Evolutionary conservation across 2,797 vertebrate species (phyloP), one percentile per base, ranked within the genome.

Genomic region (Uromys caudimaculatus): DNA sequence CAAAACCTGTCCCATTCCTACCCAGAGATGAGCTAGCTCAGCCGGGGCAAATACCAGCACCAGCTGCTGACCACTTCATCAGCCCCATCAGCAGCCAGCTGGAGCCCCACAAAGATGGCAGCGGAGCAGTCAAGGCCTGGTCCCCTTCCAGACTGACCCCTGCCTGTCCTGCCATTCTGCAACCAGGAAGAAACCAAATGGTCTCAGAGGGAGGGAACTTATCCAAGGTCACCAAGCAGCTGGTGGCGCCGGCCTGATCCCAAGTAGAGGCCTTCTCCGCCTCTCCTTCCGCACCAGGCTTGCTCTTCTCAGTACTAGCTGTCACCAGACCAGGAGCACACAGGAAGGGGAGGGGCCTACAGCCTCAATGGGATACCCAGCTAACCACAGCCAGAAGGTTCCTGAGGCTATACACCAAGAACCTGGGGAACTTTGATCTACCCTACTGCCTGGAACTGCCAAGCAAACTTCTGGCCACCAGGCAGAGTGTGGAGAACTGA

Each of bases 391-490:
- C 27, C 52, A 21, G 50, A 13, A 50, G 50, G 44, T 32, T 47
- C 8, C 62, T 0, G 0, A 56, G 27, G 0, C 1, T 3, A 27
- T 23, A 21, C 0, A 7, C 88, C 12, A 38, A 62, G n/a, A 56
- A 14, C 79, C 67, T n/a, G 27, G 54, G 60, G 16, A 64, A 41
- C 47, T 29, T n/a, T 35, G 62, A 38, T 56, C 29, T n/a, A 58
- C 21, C 54, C 1, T 0, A 77, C 69, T 3, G 0, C 19, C 54
- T 0, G 21, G 77, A 69, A 38, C 47, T 17, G 1, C 1, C 1
- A 64, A 75, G 79, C 67, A 16, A 76, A 77, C 16, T 35, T 44
- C 35, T 54, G 62, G 5, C n/a, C 67, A 4, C 79, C 50, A 0
- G 0, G 32, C 0, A 73, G 52, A 2, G 0, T 3, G 27, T 21